These are phyloP conservation scores for Menura novaehollandiae DNA, from an alignment of 2,113 vertebrate species.

Conservation along the genomic window DNA sequence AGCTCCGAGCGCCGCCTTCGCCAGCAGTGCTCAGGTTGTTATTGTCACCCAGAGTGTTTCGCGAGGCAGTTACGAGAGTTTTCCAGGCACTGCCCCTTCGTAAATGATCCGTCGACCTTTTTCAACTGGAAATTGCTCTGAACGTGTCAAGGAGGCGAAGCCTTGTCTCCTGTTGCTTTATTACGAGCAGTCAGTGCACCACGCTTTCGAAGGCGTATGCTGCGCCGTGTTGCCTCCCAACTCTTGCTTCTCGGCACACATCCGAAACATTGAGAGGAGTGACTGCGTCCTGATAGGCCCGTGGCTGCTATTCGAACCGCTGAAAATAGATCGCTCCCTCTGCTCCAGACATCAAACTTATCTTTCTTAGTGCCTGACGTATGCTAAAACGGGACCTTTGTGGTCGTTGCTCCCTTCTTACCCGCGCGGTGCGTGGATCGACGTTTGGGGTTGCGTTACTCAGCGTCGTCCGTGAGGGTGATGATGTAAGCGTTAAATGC, in stretches of 20 bases:
- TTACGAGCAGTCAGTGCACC: neutral
- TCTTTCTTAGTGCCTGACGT: neutral
- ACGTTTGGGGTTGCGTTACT: slow-evolving; percentile 41
- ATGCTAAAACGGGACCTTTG: neutral
- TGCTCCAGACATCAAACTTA: neutral
- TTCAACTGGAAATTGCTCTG: neutral
- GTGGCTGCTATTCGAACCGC: neutral
- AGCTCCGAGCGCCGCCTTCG: neutral
- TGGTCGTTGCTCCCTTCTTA: neutral
- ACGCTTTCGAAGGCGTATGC: neutral
- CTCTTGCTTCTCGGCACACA: neutral
- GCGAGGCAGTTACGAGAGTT: neutral
- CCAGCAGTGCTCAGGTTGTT: neutral
- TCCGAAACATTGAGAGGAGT: neutral
- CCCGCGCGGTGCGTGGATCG: neutral
- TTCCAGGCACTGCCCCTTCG: neutral
- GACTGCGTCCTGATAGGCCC: neutral
- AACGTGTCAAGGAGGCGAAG: neutral
- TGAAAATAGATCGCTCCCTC: slow-evolving; percentile 19
- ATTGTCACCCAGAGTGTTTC: neutral
- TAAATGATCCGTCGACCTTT: neutral
- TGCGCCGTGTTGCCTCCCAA: neutral
- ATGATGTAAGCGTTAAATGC: slow-evolving; percentile 24
- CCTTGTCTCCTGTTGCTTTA: neutral
- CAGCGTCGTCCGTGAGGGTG: neutral